Conservation (phyloP, 2,888 invertebrate species). For the Leptinotarsa rubiginosa region DNA sequence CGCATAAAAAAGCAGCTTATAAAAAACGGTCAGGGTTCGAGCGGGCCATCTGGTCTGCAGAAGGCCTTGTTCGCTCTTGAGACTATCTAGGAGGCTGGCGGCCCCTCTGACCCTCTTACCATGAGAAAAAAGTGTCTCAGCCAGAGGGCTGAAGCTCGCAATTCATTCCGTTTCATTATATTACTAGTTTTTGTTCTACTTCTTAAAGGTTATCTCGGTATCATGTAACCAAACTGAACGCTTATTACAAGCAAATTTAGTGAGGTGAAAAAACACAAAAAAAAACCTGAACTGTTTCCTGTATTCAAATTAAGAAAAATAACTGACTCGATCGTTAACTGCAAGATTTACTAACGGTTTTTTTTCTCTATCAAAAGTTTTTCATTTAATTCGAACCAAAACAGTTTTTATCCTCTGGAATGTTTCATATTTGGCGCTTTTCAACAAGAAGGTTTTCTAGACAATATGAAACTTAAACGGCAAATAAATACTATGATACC, state of each 20-base stretch:
- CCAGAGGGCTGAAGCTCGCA: conserved; percentile 37
- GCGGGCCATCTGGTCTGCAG: conserved; percentile 63
- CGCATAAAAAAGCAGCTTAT: conserved; percentile 65
- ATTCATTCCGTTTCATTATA: conserved; percentile 41
- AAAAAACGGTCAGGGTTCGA: conserved; percentile 66
- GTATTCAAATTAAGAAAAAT: neutral
- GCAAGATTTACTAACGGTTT: conserved; percentile 21
- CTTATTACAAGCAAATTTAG: conserved; percentile 48
- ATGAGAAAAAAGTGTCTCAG: conserved; percentile 57
- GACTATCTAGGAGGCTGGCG: conserved; percentile 60
- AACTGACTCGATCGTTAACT: neutral
- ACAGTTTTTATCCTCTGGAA: too few species aligned
- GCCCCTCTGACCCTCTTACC: conserved; percentile 61
- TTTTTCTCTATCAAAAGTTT: neutral
- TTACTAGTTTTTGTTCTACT: conserved; percentile 33
- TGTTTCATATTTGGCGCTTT: too few species aligned
- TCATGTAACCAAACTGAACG: conserved; percentile 50
- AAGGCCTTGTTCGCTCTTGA: conserved; percentile 59
- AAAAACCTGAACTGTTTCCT: neutral
- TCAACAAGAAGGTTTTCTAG: too few species aligned
- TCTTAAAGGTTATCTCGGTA: conserved; percentile 50
- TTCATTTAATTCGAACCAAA: neutral
- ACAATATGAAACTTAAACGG: too few species aligned
- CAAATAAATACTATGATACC: too few species aligned
- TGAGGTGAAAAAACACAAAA: conserved; percentile 11